phyloP scores from a whole-genome alignment of 2,797 vertebrate species.

The Crenichthys baileyi region DNA sequence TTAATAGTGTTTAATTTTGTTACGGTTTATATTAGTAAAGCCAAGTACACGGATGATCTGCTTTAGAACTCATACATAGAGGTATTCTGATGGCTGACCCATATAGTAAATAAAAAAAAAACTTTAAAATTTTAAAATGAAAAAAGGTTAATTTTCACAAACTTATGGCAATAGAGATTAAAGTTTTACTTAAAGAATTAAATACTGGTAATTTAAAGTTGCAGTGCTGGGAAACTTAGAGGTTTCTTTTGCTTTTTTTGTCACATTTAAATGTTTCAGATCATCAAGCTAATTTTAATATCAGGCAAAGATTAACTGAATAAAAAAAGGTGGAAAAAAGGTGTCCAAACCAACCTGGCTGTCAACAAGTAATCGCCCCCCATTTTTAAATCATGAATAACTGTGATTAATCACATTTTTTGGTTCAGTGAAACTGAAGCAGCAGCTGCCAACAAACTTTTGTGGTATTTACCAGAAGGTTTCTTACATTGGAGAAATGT shows the following conservation, averaged over 20 bases:
- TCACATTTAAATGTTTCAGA: not conserved
- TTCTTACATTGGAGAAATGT: not conserved
- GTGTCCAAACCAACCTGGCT: not conserved
- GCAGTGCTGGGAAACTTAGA: not conserved
- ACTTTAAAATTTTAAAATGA: slow-evolving; percentile 9
- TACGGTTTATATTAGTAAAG: slow-evolving; percentile 54
- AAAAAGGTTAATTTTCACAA: slow-evolving; percentile 6
- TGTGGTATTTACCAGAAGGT: not conserved
- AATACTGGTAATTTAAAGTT: not conserved
- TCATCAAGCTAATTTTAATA: not conserved
- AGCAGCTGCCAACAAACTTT: not conserved
- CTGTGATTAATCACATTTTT: not conserved
- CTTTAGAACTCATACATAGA: slow-evolving; percentile 64
- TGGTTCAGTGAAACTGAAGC: not conserved
- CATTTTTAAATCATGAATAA: not conserved
- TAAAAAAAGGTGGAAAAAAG: not conserved
- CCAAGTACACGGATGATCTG: slow-evolving; percentile 53
- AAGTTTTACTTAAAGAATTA: not conserved
- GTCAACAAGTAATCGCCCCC: not conserved
- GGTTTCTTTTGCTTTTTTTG: not conserved
- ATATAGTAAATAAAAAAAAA: slow-evolving; percentile 47
- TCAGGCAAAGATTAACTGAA: not conserved
- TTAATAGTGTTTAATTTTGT: slow-evolving; percentile 51
- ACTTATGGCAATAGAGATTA: slow-evolving; percentile 2
- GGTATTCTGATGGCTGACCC: slow-evolving; percentile 61